Conservation (phyloP, 1,140 invertebrate genomes). For the Dysdera silvatica region DNA sequence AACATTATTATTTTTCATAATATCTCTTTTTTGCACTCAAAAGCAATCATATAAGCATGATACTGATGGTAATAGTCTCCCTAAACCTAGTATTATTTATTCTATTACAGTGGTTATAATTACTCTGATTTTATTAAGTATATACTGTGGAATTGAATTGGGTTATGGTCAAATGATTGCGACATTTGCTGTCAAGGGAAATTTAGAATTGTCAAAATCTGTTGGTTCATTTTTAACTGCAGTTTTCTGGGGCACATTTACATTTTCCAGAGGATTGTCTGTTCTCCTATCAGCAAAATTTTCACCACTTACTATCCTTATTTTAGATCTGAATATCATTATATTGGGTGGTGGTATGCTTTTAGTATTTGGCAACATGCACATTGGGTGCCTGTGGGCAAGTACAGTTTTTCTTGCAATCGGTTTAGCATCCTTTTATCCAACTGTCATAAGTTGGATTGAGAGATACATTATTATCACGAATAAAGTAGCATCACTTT, state of each 20-base stretch:
- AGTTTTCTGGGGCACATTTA: conserved; percentile 49
- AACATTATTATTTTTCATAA: background rate
- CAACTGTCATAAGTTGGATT: conserved; percentile 47
- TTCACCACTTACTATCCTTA: conserved; percentile 42
- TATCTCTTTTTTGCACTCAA: background rate
- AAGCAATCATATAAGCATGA: background rate
- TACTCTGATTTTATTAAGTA: conserved; percentile 46
- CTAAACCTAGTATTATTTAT: too few species aligned
- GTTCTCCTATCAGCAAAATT: conserved; percentile 45
- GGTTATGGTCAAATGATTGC: conserved; percentile 46
- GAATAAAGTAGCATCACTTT: conserved; percentile 47
- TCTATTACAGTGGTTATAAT: conserved; percentile 42
- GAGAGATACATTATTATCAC: conserved; percentile 47
- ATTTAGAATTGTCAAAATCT: conserved; percentile 37
- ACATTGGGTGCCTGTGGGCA: conserved; percentile 41
- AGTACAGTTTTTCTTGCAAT: conserved; percentile 45
- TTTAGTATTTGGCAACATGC: conserved; percentile 18
- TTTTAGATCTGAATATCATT: conserved; percentile 41
- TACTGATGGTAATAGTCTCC: background rate
- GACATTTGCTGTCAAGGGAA: conserved; percentile 41
- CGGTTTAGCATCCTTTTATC: conserved; percentile 49
- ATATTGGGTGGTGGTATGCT: conserved; percentile 32
- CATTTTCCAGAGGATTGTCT: conserved; percentile 44
- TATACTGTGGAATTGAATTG: conserved; percentile 49
- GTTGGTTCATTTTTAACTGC: conserved; percentile 44